phyloP scores from a whole-genome alignment of 92 coral and sea anemone genomes.

The Chrysogorgia sp. region DNA sequence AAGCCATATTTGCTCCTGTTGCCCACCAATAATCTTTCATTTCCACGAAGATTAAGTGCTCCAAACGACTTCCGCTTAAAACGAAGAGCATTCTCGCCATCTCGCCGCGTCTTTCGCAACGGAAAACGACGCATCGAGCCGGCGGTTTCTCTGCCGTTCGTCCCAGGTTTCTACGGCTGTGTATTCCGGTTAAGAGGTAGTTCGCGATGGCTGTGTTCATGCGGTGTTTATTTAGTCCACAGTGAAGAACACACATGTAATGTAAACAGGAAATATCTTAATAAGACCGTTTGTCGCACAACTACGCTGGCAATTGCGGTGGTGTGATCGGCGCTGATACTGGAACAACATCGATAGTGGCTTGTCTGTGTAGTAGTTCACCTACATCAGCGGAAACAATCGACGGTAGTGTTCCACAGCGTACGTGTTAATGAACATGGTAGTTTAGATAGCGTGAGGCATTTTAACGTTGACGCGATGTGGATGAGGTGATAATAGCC shows the following conservation, averaged over 20 bases:
- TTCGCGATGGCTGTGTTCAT: background rate
- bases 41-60: background rate
- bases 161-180: too few relatives aligned
- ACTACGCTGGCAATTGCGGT: background rate
- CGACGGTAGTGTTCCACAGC: too few relatives aligned
- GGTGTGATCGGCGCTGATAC: too few relatives aligned
- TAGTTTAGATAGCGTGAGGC: too few relatives aligned
- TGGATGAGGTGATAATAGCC: too few relatives aligned
- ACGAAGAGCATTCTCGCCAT: background rate
- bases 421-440: too few relatives aligned
- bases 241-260: background rate
- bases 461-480: too few relatives aligned
- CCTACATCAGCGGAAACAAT: too few relatives aligned
- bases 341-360: too few relatives aligned
- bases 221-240: background rate
- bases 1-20: conserved; percentile 13
- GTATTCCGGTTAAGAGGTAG: too few relatives aligned
- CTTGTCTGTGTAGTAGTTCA: too few relatives aligned
- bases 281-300: background rate
- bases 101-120: background rate
- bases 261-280: conserved; percentile 1
- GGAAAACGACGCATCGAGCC: background rate
- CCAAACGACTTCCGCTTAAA: background rate
- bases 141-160: too few relatives aligned
- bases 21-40: background rate